Evolutionary conservation across 2,797 vertebrate species (phyloP).

Genomic region (Tiaroga cobitis): DNA sequence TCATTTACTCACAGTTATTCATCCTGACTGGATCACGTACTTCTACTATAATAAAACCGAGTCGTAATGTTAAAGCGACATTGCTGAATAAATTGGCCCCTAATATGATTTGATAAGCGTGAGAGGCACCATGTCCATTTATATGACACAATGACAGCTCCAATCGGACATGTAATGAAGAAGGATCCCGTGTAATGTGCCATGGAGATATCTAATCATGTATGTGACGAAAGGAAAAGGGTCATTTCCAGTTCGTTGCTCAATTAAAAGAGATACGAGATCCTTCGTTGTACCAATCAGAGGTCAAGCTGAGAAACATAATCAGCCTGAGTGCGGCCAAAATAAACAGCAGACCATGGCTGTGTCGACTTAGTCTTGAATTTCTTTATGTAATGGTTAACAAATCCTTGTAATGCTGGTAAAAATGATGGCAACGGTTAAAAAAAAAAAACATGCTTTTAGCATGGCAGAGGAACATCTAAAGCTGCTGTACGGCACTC

Average conservation of each 20-base stretch:
- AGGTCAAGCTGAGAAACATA: not conserved
- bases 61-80: not conserved
- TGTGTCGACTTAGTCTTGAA: not conserved
- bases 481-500: not conserved
- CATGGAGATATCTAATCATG: conserved; percentile 28
- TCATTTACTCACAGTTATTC: conserved; percentile 11
- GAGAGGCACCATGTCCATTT: conserved; percentile 25
- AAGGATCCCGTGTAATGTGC: conserved; percentile 15
- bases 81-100: not conserved
- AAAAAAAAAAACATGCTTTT: not conserved
- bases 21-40: not conserved
- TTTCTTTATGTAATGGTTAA: conserved; percentile 11
- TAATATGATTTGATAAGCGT: conserved; percentile 17
- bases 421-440: conserved; percentile 1
- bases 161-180: conserved; percentile 20
- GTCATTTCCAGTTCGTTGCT: conserved; percentile 7
- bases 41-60: not conserved
- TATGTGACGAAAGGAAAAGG: conserved; percentile 26
- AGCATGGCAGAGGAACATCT: conserved; percentile 11
- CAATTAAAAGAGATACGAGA: not conserved
- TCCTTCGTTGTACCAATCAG: not conserved
- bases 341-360: not conserved
- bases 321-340: not conserved
- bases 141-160: conserved; percentile 36
- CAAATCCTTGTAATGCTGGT: not conserved